These are phyloP conservation scores for Anseranas semipalmata DNA, from an alignment of 2,113 vertebrate species.

Conservation along the genomic window DNA sequence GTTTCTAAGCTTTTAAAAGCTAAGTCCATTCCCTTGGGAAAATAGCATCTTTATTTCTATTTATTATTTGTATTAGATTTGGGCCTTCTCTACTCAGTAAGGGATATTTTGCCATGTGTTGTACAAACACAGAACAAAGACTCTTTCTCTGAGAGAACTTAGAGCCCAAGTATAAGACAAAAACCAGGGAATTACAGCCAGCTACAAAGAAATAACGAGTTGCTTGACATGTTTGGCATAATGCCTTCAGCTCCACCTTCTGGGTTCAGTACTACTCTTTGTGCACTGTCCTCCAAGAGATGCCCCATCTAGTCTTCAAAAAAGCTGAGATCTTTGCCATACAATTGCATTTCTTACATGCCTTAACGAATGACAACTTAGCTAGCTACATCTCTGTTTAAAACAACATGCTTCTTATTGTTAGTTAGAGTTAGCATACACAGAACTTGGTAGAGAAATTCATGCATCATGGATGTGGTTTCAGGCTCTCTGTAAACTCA, in stretches of 20 bases:
- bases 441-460: background rate
- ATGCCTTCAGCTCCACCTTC: background rate
- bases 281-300: background rate
- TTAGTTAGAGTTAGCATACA: background rate
- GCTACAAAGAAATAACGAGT: background rate
- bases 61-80: conserved; percentile 28
- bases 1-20: conserved; percentile 38
- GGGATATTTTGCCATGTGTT: background rate
- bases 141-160: background rate
- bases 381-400: background rate
- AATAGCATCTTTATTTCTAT: background rate
- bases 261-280: background rate
- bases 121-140: background rate
- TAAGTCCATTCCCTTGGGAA: background rate
- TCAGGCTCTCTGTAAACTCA: conserved; percentile 40
- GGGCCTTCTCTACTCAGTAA: background rate
- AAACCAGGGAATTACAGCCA: background rate
- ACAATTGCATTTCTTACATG: background rate
- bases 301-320: background rate
- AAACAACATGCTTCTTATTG: background rate
- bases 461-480: conserved; percentile 6
- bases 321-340: background rate
- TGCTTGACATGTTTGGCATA: background rate
- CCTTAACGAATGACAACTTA: background rate
- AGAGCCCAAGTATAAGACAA: background rate